Evolutionary conservation across 2,113 vertebrate species (phyloP).

Genomic region (Brachirus orientalis): DNA sequence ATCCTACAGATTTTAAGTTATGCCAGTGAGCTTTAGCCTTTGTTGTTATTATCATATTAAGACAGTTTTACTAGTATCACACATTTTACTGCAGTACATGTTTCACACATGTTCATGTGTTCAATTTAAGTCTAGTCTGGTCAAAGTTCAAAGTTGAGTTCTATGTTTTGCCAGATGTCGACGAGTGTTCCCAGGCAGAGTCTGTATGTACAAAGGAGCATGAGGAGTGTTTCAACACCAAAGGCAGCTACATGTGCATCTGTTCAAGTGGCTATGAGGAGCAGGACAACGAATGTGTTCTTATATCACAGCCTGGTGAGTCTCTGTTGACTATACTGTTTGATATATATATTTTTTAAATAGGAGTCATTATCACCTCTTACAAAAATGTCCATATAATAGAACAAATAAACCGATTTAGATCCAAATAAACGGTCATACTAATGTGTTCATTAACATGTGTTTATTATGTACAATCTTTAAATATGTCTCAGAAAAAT

Average conservation of each 20-base stretch:
- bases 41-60: no score
- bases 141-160: not conserved
- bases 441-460: no score
- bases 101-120: no score
- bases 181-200: constrained; percentile 86
- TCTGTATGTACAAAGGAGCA: constrained; percentile 76
- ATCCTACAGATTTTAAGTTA: no score
- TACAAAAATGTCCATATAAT: no score
- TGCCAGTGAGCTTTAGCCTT: no score
- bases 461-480: not conserved
- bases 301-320: constrained; percentile 71
- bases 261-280: constrained; percentile 86
- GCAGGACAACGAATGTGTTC: constrained; percentile 83
- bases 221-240: constrained; percentile 88
- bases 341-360: no score
- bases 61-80: no score
- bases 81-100: no score
- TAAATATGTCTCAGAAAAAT: constrained; percentile 40
- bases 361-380: no score
- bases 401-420: not conserved
- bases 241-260: constrained; percentile 86
- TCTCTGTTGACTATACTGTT: not conserved
- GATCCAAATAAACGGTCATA: no score
- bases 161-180: constrained; percentile 79
- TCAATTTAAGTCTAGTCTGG: no score